Base-by-base conservation (phyloP, 2,888 invertebrate genomes). In the Himalopsyche japonica region DNA sequence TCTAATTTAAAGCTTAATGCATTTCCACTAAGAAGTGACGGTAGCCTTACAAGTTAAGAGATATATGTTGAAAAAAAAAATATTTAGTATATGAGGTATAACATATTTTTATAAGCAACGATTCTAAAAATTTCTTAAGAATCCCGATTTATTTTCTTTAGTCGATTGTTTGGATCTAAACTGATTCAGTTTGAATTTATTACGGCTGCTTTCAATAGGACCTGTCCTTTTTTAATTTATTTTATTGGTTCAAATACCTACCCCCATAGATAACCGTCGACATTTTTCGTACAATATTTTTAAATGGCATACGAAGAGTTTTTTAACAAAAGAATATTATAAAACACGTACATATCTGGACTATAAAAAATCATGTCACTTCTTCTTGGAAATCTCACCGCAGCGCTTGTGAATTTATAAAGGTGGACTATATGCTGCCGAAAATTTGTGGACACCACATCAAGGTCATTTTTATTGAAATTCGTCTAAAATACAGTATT, bases 171-270 rank as follows among this genome's bases (percentile, higher is more conserved):
- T 47, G 79, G 24, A 30, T 48, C 78, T 48, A 48, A 78, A 49
- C 43, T 30, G 82, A 79, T 37, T 84, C 76, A 49, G 43, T 81
- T 70, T 80, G 49, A 70, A 84, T 84, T 83, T 86, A 86, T 86
- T 27, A 77, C 79, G 24, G 30, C 48, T 32, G 32, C 43, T 81
- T 76, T 78, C 79, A 76, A 79, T 85, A 81, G 83, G 83, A 86
- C 83, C 85, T 83, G 86, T 84, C 80, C 18, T 64, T n/a, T n/a
- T 78, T 81, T 80, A 82, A 86, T 86, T 86, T 86, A 86, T 86
- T 86, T 86, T 86, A 86, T 86, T 83, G 83, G 86, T 32, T 27
- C 80, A 81, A 47, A 85, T 78, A 80, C 83, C 80, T 30, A 80
- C 83, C 82, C 79, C 84, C 83, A 82, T 85, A 82, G 86, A 81